These are phyloP conservation scores for Hermodice carunculata DNA, from an alignment of 2,888 invertebrate species.

Conservation along the genomic window DNA sequence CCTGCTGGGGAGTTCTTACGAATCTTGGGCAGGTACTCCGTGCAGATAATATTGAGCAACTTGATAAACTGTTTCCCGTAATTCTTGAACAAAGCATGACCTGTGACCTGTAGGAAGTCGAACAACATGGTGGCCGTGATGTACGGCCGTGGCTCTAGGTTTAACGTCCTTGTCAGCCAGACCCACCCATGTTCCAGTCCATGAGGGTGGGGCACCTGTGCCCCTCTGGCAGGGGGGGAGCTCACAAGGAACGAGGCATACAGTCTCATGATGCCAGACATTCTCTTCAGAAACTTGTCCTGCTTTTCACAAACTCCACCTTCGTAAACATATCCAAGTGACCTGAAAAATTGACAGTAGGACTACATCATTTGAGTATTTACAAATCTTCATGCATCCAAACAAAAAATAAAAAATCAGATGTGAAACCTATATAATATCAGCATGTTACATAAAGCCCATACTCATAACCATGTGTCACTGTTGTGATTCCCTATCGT, in stretches of 20 bases:
- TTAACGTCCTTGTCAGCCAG: conserved; percentile 84
- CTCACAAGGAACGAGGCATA: conserved; percentile 85
- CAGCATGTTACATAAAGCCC: too few relatives aligned
- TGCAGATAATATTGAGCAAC: conserved; percentile 77
- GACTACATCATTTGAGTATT: too few relatives aligned
- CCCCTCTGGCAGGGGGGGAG: conserved; percentile 71
- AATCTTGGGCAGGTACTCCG: conserved; percentile 80
- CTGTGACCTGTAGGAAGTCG: conserved; percentile 82
- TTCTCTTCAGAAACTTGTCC: conserved; percentile 86
- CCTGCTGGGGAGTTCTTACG: conserved; percentile 75
- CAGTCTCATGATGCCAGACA: conserved; percentile 86
- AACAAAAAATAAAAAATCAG: too few relatives aligned
- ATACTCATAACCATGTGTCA: too few relatives aligned
- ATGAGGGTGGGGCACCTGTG: conserved; percentile 75
- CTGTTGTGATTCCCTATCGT: too few relatives aligned
- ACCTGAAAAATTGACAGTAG: conserved; percentile 53
- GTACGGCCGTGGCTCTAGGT: conserved; percentile 81
- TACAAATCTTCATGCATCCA: too few relatives aligned
- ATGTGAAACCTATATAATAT: too few relatives aligned
- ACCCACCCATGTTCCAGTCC: conserved; percentile 83
- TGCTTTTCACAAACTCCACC: conserved; percentile 82
- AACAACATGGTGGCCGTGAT: conserved; percentile 86
- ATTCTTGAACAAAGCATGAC: conserved; percentile 77
- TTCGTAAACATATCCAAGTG: conserved; percentile 77
- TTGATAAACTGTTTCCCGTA: conserved; percentile 87